Conservation (phyloP, 2,888 invertebrate species). For the Pyrochroa serraticornis region DNA sequence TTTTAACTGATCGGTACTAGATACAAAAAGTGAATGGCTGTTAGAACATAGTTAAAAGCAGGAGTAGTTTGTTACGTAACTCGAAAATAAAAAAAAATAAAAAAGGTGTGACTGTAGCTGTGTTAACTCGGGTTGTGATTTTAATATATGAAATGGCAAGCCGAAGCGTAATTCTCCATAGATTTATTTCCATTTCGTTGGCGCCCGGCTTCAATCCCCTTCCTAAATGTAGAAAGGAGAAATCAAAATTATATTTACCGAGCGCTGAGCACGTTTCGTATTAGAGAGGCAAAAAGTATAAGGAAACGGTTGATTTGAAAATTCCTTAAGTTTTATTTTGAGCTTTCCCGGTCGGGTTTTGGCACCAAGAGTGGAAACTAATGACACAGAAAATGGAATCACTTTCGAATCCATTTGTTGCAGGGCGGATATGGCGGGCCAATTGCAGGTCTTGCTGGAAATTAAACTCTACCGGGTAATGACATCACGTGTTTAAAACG, state of each 20-base stretch:
- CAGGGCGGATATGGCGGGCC: constrained; percentile 37
- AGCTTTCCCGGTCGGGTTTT: constrained; percentile 16
- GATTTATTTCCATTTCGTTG: too few relatives aligned
- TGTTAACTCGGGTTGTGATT: too few relatives aligned
- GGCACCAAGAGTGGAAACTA: constrained; percentile 43
- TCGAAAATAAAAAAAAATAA: too few relatives aligned
- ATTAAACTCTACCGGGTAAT: constrained; percentile 38
- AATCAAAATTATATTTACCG: constrained; percentile 26
- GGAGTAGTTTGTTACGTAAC: too few relatives aligned
- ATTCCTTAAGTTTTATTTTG: constrained; percentile 34
- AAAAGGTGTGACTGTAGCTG: too few relatives aligned
- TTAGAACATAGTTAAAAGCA: too few relatives aligned
- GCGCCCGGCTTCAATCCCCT: too few relatives aligned
- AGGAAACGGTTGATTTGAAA: constrained; percentile 30
- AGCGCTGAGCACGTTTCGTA: constrained; percentile 25
- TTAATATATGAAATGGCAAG: too few relatives aligned
- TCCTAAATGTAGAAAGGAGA: constrained; percentile 3
- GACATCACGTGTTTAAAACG: constrained; percentile 31
- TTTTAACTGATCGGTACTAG: too few relatives aligned
- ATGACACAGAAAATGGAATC: constrained; percentile 56
- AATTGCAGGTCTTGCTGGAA: constrained; percentile 40
- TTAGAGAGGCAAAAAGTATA: constrained; percentile 8
- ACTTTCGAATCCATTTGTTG: constrained; percentile 55
- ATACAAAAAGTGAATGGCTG: too few relatives aligned
- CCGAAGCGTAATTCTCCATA: too few relatives aligned